A percentile compares a stretch with the other conserved stretches of the same genome.
Evolutionary conservation across 1,140 invertebrate species (phyloP).

Genomic region (Solenopsis fugax): DNA sequence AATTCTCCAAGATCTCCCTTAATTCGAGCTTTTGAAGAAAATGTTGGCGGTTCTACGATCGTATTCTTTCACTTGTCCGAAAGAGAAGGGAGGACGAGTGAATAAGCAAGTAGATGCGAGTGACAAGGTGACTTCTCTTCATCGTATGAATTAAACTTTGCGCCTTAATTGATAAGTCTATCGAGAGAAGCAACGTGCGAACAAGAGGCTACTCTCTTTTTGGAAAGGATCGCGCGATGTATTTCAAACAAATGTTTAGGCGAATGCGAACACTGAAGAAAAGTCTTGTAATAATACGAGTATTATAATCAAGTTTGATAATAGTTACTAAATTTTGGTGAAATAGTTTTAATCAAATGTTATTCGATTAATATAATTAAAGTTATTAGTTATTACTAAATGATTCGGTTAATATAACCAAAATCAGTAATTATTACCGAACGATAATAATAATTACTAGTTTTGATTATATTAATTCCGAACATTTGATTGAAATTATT

Average conservation of each 20-base stretch:
- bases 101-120: background rate
- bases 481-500: no score
- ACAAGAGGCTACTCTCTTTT: background rate
- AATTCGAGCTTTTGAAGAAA: constrained; percentile 56
- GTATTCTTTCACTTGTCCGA: constrained; percentile 20
- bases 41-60: constrained; percentile 17
- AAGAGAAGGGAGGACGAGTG: background rate
- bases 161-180: constrained; percentile 40
- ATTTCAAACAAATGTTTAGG: background rate
- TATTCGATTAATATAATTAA: no score
- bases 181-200: background rate
- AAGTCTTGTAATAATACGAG: no score
- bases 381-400: no score
- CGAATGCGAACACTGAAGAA: background rate
- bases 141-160: constrained; percentile 22
- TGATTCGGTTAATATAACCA: no score
- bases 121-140: background rate
- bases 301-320: no score
- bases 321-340: no score
- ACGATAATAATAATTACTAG: no score
- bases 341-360: no score
- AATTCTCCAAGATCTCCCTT: constrained; percentile 46
- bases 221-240: background rate
- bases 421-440: no score
- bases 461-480: no score